phyloP scores from a whole-genome alignment of 2,888 invertebrate genomes.

The Hetaerina titia region DNA sequence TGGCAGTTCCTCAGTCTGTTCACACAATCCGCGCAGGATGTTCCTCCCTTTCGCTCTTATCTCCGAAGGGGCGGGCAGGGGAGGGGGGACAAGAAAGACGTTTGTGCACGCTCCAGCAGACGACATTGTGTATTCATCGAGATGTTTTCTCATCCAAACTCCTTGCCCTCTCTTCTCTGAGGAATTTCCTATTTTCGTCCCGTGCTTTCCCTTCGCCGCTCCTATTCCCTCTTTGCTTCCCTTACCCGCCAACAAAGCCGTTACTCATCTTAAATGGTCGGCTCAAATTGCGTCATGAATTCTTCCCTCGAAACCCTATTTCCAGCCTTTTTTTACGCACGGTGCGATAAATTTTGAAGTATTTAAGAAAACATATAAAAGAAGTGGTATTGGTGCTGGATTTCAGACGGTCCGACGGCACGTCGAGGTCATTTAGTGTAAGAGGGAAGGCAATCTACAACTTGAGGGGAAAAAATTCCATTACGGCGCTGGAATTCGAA shows the following conservation, averaged over 20 bases:
- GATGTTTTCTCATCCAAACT: background rate
- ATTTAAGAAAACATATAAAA: background rate
- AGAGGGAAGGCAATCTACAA: background rate
- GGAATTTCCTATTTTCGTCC: slow-evolving; percentile 29
- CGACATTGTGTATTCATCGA: slow-evolving; percentile 27
- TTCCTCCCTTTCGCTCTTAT: background rate
- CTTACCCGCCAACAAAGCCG: background rate
- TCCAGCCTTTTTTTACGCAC: background rate
- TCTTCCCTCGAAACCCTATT: background rate
- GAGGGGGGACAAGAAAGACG: background rate
- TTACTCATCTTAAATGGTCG: slow-evolving; percentile 22
- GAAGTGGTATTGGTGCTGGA: background rate
- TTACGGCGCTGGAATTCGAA: no score
- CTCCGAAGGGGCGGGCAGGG: background rate
- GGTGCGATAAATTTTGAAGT: background rate
- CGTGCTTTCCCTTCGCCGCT: background rate
- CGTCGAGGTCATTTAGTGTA: background rate
- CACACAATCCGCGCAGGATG: background rate
- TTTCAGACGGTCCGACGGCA: background rate
- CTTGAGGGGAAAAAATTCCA: no score
- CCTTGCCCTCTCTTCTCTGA: background rate
- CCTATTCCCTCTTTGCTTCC: background rate
- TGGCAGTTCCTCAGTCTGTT: background rate
- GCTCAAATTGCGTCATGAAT: slow-evolving; percentile 26
- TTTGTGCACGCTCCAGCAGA: background rate